Evolutionary conservation across 2,797 vertebrate genomes (phyloP).

Genomic region (Fistularia commersonii): DNA sequence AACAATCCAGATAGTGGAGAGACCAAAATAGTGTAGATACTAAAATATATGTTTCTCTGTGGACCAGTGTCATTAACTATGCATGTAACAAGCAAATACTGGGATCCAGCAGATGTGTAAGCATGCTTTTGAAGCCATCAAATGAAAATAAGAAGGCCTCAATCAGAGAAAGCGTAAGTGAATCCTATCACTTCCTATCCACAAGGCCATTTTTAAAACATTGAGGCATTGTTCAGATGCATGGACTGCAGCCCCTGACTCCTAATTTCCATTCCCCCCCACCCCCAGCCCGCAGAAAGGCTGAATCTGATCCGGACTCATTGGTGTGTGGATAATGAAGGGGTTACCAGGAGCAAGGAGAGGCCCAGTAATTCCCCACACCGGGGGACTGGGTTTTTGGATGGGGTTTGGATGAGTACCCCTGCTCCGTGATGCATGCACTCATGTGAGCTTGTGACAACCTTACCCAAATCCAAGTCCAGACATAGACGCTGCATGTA

Average conservation of each 20-base stretch:
- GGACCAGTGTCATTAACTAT: conserved; percentile 26
- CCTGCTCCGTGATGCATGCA: conserved; percentile 81
- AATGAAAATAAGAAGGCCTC: conserved; percentile 33
- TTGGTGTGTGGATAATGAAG: conserved; percentile 87
- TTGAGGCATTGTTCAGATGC: conserved; percentile 79
- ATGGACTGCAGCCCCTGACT: conserved; percentile 68
- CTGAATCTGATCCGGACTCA: conserved; percentile 82
- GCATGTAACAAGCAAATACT: not conserved
- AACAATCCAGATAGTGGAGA: conserved; percentile 12
- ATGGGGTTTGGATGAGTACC: conserved; percentile 81
- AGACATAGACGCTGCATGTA: conserved; percentile 67
- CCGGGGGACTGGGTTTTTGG: conserved; percentile 80
- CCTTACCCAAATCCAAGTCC: conserved; percentile 76
- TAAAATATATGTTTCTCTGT: conserved; percentile 17
- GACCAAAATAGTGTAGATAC: conserved; percentile 3
- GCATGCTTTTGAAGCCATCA: conserved; percentile 24
- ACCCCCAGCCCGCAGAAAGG: conserved; percentile 51
- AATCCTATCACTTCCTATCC: conserved; percentile 53
- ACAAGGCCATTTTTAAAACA: conserved; percentile 72
- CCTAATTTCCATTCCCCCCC: conserved; percentile 64
- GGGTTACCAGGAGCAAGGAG: conserved; percentile 82
- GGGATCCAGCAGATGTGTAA: conserved; percentile 12
- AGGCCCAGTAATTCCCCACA: conserved; percentile 83
- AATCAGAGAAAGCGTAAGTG: conserved; percentile 37
- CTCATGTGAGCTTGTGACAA: conserved; percentile 79